phyloP scores from a whole-genome alignment of 2,888 invertebrate species.

The Oxystoma pomonae region DNA sequence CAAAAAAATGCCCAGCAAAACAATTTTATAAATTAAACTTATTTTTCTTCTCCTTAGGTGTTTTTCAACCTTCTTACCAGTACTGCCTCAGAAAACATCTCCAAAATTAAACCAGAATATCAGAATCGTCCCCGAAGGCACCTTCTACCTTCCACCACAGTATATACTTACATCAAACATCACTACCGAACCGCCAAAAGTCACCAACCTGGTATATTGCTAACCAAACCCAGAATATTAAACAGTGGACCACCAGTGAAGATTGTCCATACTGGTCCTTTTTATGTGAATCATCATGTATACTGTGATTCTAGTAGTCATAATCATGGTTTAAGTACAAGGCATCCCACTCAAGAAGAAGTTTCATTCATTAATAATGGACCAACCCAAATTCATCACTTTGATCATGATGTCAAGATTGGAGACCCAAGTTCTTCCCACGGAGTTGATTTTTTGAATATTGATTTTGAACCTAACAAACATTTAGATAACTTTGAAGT shows the following conservation, averaged over 20 bases:
- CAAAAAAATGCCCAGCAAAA: too few relatives aligned
- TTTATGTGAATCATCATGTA: conserved; percentile 17
- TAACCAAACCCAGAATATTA: conserved; percentile 5
- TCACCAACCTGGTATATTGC: not conserved
- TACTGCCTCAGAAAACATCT: not conserved
- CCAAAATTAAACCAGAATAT: not conserved
- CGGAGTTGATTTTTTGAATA: conserved; percentile 1
- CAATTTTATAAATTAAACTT: not conserved
- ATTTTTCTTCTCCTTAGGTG: not conserved
- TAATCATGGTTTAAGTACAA: not conserved
- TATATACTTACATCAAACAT: not conserved
- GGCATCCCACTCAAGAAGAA: conserved; percentile 12
- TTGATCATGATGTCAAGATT: conserved; percentile 8
- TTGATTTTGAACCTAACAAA: conserved; percentile 19
- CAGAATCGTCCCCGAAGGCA: not conserved
- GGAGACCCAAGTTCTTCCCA: not conserved
- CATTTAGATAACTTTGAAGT: conserved; percentile 20
- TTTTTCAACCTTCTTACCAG: not conserved
- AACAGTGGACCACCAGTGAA: conserved; percentile 12
- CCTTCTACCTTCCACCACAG: not conserved
- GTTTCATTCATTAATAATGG: conserved; percentile 14
- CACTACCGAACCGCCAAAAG: not conserved
- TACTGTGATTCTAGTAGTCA: conserved; percentile 11
- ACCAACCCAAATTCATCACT: conserved; percentile 6
- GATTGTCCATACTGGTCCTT: conserved; percentile 18